A percentile compares a stretch with the other conserved stretches of the same genome.
Evolutionary conservation across 92 coral and sea anemone genomes (phyloP).

Genomic region (Epizoanthus fatuus): DNA sequence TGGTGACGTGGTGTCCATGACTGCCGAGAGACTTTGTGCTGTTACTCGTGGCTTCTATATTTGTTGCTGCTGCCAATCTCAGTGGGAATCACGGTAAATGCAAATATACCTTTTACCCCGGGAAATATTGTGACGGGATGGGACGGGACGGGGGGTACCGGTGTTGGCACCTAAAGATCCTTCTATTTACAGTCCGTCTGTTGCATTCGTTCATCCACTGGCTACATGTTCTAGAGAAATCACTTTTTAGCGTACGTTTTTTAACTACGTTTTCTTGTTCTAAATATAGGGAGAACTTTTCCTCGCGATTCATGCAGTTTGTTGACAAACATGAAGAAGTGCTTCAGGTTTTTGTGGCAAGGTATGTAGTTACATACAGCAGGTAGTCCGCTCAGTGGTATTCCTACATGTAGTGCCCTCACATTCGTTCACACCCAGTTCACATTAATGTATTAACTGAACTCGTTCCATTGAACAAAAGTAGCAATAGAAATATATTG

Average conservation of each 20-base stretch:
- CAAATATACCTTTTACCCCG: not conserved
- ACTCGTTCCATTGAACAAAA: too few relatives aligned
- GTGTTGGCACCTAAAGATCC: too few relatives aligned
- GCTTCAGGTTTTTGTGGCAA: conserved; percentile 67
- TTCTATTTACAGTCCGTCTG: too few relatives aligned
- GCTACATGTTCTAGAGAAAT: not conserved
- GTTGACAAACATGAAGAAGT: conserved; percentile 71
- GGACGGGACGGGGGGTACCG: too few relatives aligned
- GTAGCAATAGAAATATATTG: too few relatives aligned
- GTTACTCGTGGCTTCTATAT: conserved; percentile 67
- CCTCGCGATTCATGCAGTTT: conserved; percentile 65
- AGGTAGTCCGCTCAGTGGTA: not conserved
- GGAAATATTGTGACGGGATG: too few relatives aligned
- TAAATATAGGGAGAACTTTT: conserved; percentile 34
- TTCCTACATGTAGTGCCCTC: not conserved
- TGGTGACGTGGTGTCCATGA: conserved; percentile 64
- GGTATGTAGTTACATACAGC: conserved; percentile 8
- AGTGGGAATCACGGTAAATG: conserved; percentile 59
- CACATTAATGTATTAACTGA: too few relatives aligned
- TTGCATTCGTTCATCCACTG: too few relatives aligned
- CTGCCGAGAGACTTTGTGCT: conserved; percentile 70
- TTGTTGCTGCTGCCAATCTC: conserved; percentile 60
- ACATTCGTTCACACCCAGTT: not conserved
- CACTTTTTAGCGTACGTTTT: too few relatives aligned
- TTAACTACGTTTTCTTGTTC: not conserved